Base-by-base conservation (phyloP, 2,797 vertebrate species). In the Staurois parvus region DNA sequence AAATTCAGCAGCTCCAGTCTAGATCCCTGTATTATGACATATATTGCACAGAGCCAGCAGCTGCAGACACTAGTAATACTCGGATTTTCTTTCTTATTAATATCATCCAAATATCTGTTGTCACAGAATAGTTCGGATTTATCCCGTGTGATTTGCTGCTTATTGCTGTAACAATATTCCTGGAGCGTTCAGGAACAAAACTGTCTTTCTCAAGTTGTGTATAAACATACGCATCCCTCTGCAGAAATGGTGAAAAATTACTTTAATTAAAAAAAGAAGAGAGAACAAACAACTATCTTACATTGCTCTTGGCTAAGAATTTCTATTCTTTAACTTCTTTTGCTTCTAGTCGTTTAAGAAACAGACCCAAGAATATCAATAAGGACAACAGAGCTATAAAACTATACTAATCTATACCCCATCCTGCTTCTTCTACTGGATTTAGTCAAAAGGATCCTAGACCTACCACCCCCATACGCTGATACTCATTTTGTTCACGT, bases 101-200 rank as follows among this genome's bases (percentile, higher is more conserved):
- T 48, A 81, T 72, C 34, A 62, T 59, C 68, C 66, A 52, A 70
- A 70, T 69, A 67, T 80, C 28, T 42, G 32, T 69, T 80, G 69
- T 69, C 30, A 70, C 78, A 52, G 66, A 80, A 80, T 52, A 32
- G 42, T 70, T 48, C 66, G 1, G 15, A 56, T n/a, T 70, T 42
- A 80, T 69, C 42, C 78, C 42, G 13, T 8, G 28, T 56, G 78
- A 21, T 80, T 70, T 15, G 19, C 66, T 26, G 42, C 28, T 80
- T 56, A 70, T 80, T 80, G 45, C 45, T 48, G 29, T 70, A 56
- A 70, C 48, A 80, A 48, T 42, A 80, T 80, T 79, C 29, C 15
- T 45, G 17, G 30, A 70, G 52, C n/a, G 56, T 34, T 69, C 30
- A 34, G 78, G 48, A 67, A 68, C 8, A 80, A 52, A 24, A 32